Conservation (phyloP, 1,140 invertebrate species). For the Reticulitermes speratus region DNA sequence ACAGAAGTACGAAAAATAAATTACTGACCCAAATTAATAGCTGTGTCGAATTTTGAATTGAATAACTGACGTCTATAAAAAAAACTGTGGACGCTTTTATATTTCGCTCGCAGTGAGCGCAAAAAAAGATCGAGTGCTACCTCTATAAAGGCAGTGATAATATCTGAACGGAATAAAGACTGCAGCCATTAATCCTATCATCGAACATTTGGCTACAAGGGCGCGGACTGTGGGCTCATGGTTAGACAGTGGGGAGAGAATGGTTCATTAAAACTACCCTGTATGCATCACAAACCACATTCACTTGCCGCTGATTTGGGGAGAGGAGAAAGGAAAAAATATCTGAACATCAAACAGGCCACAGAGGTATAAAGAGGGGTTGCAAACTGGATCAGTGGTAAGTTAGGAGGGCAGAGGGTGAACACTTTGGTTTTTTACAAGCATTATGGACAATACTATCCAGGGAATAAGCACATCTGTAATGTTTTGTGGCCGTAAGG, state of each 20-base stretch:
- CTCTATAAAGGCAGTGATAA: neutral
- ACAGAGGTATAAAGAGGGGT: neutral
- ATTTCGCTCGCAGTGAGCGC: neutral
- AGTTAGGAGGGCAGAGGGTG: neutral
- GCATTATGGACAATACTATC: neutral
- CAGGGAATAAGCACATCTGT: conserved; percentile 1
- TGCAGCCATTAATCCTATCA: neutral
- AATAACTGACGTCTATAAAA: neutral
- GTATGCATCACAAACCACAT: neutral
- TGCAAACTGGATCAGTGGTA: neutral
- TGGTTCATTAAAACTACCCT: neutral
- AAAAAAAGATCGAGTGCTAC: neutral
- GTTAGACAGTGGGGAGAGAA: neutral
- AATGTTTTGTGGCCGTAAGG: neutral
- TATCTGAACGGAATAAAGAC: conserved; percentile 1
- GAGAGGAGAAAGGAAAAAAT: neutral
- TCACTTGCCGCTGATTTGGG: neutral
- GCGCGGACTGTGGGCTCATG: neutral
- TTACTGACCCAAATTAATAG: neutral
- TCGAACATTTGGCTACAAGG: neutral
- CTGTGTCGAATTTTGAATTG: neutral
- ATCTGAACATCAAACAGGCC: neutral
- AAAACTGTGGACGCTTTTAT: neutral
- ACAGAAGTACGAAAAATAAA: neutral
- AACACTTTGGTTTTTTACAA: neutral